Percentiles rank a stretch among this genome's conserved stretches.
Conservation (phyloP, 2,888 invertebrate species). For the Flexamia atlantica region DNA sequence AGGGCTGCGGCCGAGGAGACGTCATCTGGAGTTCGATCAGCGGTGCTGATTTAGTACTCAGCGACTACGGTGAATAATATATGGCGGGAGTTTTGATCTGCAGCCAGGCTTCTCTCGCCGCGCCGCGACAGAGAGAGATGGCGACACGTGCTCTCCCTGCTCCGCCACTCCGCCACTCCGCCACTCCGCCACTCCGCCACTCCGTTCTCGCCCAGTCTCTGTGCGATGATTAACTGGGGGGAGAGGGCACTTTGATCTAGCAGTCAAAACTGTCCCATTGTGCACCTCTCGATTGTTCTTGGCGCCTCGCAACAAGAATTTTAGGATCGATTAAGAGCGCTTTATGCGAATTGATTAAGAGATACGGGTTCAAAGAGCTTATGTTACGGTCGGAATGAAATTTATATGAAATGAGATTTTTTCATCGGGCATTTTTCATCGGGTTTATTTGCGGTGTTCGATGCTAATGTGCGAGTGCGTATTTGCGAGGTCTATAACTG, state of each 20-base stretch:
- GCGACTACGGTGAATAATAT: neutral
- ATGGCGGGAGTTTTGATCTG: neutral
- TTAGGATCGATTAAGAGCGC: neutral
- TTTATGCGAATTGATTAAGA: neutral
- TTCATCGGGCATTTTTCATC: neutral
- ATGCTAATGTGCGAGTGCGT: neutral
- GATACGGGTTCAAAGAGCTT: neutral
- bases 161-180: too few relatives aligned
- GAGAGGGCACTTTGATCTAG: slow-evolving; percentile 8
- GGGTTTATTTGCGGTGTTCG: neutral
- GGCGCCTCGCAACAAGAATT: neutral
- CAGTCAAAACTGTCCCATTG: neutral
- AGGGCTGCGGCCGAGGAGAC: slow-evolving; percentile 6
- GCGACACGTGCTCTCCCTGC: too few relatives aligned
- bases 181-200: too few relatives aligned
- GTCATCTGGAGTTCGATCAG: slow-evolving; percentile 9
- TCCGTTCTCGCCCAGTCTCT: neutral
- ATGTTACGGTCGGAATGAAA: neutral
- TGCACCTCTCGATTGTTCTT: slow-evolving; percentile 19
- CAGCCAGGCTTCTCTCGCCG: neutral
- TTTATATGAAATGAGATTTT: neutral
- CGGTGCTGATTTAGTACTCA: neutral
- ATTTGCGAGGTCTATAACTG: too few relatives aligned
- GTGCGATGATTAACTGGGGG: neutral
- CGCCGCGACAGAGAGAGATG: neutral